Percentiles rank a stretch among this genome's conserved stretches.
These are phyloP conservation scores for Lepas anatifera DNA, from an alignment of 2,888 invertebrate species.

Conservation along the genomic window DNA sequence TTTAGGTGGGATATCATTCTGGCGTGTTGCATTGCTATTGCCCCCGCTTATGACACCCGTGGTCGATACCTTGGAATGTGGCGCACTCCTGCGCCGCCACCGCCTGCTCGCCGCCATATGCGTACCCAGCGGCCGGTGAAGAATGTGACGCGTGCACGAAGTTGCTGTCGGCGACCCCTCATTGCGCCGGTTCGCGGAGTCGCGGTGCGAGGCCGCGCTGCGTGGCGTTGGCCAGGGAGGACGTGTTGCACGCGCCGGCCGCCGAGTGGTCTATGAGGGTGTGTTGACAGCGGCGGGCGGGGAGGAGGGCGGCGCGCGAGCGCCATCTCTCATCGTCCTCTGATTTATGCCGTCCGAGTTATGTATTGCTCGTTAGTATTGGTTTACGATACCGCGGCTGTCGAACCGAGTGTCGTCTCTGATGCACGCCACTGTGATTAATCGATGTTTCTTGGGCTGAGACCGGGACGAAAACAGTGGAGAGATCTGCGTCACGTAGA, in stretches of 20 bases:
- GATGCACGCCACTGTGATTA: not conserved
- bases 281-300: too few relatives aligned
- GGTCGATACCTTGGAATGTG: too few relatives aligned
- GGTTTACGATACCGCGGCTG: not conserved
- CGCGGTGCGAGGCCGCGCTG: not conserved
- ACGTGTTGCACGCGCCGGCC: too few relatives aligned
- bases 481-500: too few relatives aligned
- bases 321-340: not conserved
- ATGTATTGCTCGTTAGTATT: constrained; percentile 3
- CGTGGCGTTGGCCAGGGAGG: too few relatives aligned
- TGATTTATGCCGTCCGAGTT: not conserved
- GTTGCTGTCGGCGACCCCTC: not conserved
- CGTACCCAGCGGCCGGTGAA: not conserved
- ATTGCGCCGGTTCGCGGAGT: not conserved
- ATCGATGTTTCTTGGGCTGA: not conserved
- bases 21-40: too few relatives aligned
- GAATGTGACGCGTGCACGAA: not conserved
- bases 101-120: not conserved
- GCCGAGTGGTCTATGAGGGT: too few relatives aligned
- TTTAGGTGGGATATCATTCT: too few relatives aligned
- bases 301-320: too few relatives aligned
- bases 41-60: too few relatives aligned
- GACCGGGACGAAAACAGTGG: not conserved
- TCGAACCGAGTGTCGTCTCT: not conserved
- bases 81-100: not conserved